Percentiles rank a stretch among this genome's conserved stretches.
These are phyloP conservation scores for Aelia acuminata DNA, from an alignment of 2,888 invertebrate genomes.

Conservation along the genomic window DNA sequence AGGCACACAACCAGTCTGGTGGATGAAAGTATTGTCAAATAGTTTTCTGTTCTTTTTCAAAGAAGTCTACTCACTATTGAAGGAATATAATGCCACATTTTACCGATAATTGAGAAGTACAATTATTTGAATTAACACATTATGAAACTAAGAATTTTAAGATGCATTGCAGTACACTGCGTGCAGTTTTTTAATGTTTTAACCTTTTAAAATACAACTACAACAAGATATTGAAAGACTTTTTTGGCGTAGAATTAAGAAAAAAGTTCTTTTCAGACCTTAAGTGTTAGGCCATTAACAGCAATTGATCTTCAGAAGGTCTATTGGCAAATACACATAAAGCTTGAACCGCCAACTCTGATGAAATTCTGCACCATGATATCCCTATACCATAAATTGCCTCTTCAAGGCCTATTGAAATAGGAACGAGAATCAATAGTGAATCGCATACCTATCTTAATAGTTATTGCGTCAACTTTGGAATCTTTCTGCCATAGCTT, in stretches of 20 bases:
- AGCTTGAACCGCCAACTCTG: neutral
- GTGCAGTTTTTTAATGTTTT: too few relatives aligned
- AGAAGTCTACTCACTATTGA: neutral
- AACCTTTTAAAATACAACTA: neutral
- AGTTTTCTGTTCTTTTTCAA: neutral
- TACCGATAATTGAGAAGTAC: neutral
- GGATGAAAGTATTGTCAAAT: neutral
- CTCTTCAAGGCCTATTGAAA: slow-evolving; percentile 4
- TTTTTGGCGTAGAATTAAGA: rapidly evolving
- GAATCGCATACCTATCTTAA: neutral
- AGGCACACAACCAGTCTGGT: neutral
- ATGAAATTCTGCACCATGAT: neutral
- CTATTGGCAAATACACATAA: neutral
- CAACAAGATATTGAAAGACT: neutral
- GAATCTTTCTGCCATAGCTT: neutral
- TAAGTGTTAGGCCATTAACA: neutral
- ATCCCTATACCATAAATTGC: neutral
- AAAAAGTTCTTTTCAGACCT: neutral
- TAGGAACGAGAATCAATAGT: neutral
- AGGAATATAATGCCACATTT: neutral
- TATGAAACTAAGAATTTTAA: too few relatives aligned
- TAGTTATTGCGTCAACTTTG: neutral
- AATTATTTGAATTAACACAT: too few relatives aligned
- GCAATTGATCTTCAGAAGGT: neutral
- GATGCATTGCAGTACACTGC: too few relatives aligned